Evolutionary conservation across 2,888 invertebrate genomes (phyloP).

Genomic region (Pterostichus madidus): DNA sequence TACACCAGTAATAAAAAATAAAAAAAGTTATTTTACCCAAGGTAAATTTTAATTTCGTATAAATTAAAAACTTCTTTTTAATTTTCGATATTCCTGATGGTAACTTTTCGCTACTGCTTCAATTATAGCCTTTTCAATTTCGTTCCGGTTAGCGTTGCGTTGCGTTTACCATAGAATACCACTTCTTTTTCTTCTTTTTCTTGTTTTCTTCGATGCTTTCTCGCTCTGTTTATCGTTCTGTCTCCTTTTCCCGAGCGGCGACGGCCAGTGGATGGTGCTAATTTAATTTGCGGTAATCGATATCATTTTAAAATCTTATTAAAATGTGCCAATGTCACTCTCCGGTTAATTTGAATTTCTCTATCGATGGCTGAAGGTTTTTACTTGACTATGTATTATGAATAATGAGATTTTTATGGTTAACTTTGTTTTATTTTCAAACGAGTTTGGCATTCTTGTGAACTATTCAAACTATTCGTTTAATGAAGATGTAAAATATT

Average conservation of each 20-base stretch:
- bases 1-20: conserved; percentile 44
- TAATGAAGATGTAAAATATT: no score
- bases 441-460: background rate
- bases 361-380: background rate
- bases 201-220: conserved; percentile 2
- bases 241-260: background rate
- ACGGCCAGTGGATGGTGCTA: conserved; percentile 21
- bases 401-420: conserved; percentile 20
- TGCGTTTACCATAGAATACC: conserved; percentile 25
- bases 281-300: conserved; percentile 61
- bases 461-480: conserved; percentile 25
- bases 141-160: conserved; percentile 31
- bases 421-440: conserved; percentile 5
- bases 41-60: conserved; percentile 63
- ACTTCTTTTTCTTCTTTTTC: conserved; percentile 42
- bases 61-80: conserved; percentile 63
- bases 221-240: background rate
- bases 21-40: conserved; percentile 43
- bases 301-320: conserved; percentile 54
- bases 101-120: conserved; percentile 46
- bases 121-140: conserved; percentile 62
- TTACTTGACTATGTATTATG: conserved; percentile 36
- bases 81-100: conserved; percentile 40
- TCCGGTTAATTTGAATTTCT: conserved; percentile 27
- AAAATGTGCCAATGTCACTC: conserved; percentile 33